A percentile compares a stretch with the other conserved stretches of the same genome.
Evolutionary conservation across 2,113 vertebrate species (phyloP).

Genomic region (Rhinoderma darwinii): DNA sequence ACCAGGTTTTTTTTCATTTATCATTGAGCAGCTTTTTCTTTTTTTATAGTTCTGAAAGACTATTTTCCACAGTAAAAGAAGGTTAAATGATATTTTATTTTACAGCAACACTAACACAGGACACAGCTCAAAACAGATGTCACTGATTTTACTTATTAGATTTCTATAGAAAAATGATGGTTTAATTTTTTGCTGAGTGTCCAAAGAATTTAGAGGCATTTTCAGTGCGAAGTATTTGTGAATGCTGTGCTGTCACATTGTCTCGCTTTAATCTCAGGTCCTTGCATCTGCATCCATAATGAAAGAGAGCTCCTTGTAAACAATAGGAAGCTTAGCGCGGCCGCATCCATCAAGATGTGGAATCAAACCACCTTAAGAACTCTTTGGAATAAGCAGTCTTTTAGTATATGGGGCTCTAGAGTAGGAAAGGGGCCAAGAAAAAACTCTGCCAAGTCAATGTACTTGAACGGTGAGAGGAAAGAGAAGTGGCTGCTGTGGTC

Average conservation of each 20-base stretch:
- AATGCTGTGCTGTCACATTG: slow-evolving; percentile 45
- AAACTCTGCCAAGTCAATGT: slow-evolving; percentile 56
- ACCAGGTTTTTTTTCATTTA: no score
- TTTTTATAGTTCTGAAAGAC: no score
- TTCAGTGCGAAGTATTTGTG: slow-evolving; percentile 45
- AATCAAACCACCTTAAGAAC: slow-evolving; percentile 53
- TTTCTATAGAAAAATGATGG: not conserved
- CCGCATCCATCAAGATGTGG: slow-evolving; percentile 45
- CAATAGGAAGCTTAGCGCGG: slow-evolving; percentile 51
- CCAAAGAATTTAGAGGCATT: slow-evolving; percentile 38
- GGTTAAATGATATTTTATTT: no score
- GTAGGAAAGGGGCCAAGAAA: slow-evolving; percentile 26
- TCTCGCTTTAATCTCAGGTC: slow-evolving; percentile 44
- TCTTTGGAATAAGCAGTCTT: slow-evolving; percentile 39
- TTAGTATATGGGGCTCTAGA: slow-evolving; percentile 31
- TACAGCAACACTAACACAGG: not conserved
- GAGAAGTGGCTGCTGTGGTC: slow-evolving; percentile 54
- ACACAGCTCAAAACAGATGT: not conserved
- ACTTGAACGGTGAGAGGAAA: slow-evolving; percentile 52
- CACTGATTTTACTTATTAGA: not conserved
- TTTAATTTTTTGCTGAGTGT: not conserved
- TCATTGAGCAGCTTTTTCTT: no score
- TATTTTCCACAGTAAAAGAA: not conserved
- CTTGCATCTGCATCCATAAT: slow-evolving; percentile 51
- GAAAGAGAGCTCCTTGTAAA: slow-evolving; percentile 37